These are phyloP conservation scores for Oenanthe melanoleuca DNA, from an alignment of 2,113 vertebrate genomes.

Conservation along the genomic window DNA sequence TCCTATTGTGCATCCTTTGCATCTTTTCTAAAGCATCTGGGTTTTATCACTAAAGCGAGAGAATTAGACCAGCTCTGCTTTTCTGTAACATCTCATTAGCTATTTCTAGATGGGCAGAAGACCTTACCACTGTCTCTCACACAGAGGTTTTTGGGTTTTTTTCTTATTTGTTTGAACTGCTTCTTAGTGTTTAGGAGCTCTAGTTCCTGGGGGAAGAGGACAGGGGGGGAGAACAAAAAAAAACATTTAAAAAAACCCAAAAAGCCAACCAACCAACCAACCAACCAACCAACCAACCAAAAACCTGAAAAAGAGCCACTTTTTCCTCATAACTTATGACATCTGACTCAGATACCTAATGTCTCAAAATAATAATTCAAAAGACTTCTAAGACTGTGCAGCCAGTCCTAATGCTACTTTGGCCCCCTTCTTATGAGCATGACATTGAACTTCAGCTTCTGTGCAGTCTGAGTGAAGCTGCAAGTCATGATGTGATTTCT, in stretches of 20 bases:
- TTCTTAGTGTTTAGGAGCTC: not conserved
- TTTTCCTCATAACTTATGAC: not conserved
- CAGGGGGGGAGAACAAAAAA: rapidly evolving
- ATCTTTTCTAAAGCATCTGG: not conserved
- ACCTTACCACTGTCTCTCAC: not conserved
- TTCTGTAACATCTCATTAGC: not conserved
- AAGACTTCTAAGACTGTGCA: not conserved
- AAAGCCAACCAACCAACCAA: too few species aligned
- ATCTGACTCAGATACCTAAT: rapidly evolving
- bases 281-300: too few species aligned
- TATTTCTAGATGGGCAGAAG: not conserved
- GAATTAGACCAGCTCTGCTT: not conserved
- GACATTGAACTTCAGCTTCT: not conserved
- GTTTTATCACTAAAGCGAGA: not conserved
- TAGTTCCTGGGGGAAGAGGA: not conserved
- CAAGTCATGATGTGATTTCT: not conserved
- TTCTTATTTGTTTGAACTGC: not conserved
- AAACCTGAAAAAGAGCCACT: rapidly evolving
- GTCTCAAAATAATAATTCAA: not conserved
- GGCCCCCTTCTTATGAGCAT: not conserved
- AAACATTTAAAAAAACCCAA: too few species aligned
- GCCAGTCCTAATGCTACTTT: not conserved
- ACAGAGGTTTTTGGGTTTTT: not conserved
- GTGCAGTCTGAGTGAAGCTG: not conserved
- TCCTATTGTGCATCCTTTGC: not conserved